Percentiles rank a stretch among this genome's conserved stretches.
Conservation (phyloP, 2,797 vertebrate species). For the Todus mexicanus region DNA sequence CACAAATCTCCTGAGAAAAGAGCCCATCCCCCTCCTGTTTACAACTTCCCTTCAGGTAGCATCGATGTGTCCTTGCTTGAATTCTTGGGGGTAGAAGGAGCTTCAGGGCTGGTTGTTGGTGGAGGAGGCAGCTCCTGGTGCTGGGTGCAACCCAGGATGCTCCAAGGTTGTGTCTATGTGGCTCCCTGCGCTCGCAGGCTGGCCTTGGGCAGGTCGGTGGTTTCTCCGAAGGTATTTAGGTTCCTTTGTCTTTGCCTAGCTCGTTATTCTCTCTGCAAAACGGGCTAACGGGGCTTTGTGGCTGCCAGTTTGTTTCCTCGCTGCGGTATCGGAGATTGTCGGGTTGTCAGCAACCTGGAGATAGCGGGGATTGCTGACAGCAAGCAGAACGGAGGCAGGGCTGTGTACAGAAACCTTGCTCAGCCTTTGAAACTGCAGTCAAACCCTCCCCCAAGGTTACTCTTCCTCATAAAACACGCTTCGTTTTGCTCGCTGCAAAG, state of each 20-base stretch:
- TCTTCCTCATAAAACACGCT: not conserved
- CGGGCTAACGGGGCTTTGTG: not conserved
- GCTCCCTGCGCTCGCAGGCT: not conserved
- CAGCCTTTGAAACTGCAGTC: slow-evolving; percentile 56
- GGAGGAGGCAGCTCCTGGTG: not conserved
- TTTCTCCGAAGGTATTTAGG: not conserved
- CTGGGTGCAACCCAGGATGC: not conserved
- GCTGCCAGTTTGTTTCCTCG: slow-evolving; percentile 13
- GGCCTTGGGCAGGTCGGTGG: not conserved
- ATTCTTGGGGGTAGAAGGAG: not conserved
- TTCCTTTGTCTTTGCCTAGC: not conserved
- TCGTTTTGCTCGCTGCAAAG: slow-evolving; percentile 22
- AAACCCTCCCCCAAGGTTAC: slow-evolving; percentile 42
- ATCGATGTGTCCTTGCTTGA: not conserved
- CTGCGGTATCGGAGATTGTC: not conserved
- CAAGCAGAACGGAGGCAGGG: slow-evolving; percentile 28
- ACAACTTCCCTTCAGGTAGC: no score
- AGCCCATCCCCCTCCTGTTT: no score
- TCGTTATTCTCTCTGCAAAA: not conserved
- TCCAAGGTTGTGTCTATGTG: accelerated
- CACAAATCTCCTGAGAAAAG: no score
- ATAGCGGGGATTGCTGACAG: slow-evolving; percentile 56
- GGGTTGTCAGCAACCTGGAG: slow-evolving; percentile 50
- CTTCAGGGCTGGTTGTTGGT: not conserved
- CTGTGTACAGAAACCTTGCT: slow-evolving; percentile 38